Evolutionary conservation across 2,797 vertebrate species (phyloP), one percentile per base, ranked within the genome.

Genomic region (Pseudopleuronectes americanus): DNA sequence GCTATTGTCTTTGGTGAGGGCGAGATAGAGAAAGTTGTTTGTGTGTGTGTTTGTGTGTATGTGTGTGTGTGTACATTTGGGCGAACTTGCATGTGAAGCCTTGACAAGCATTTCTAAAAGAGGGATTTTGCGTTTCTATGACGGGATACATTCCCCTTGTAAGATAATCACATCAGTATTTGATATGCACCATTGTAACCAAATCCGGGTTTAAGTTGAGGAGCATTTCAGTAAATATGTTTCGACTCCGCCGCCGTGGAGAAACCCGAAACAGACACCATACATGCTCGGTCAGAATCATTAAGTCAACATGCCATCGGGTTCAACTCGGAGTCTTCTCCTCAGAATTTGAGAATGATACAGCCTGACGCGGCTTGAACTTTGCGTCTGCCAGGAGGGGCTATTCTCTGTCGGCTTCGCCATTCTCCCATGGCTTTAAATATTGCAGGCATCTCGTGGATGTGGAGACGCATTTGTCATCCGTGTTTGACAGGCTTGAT

Each of bases 391-490:
- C 86, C 85, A 83, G 79, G 81, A 85, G 81, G 79, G 84, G 79
- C 88, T 86, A 85, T 85, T 90, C 89, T 87, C 83, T 84, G 76
- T 81, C 77, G 81, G 67, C 80, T 80, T 80, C 69, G 33, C 85
- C 80, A 72, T 87, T 90, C 90, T 89, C 90, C 90, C 84, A 83
- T 86, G 88, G 85, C 78, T 90, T 92, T 91, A 91, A 93, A 93
- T 90, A 92, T 90, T 89, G 83, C 86, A 89, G 88, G 90, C 88
- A 90, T 92, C 85, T 87, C 74, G 83, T 91, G 88, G 89, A 91
- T 89, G 91, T 82, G 87, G 92, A 90, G 90, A 90, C 63, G 48
- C 91, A 92, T 94, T 94, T 92, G 92, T 94, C 92, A 93, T 90
- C 85, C 76, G 60, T 82, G 84, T 91, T 92, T 93, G 92, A 92